Evolutionary conservation across 1,140 invertebrate genomes (phyloP).

Genomic region (Leucophenga varia): DNA sequence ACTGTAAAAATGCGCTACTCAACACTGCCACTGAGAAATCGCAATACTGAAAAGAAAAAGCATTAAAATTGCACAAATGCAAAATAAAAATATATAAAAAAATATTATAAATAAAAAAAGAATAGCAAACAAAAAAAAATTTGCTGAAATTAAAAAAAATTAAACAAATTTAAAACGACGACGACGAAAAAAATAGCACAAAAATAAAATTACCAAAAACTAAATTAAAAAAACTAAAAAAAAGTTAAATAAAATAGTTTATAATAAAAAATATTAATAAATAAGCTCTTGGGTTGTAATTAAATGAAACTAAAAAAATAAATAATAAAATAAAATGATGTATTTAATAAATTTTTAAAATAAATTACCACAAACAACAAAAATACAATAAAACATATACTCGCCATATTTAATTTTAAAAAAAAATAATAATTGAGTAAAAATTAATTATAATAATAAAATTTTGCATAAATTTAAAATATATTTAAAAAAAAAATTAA

Average conservation of each 20-base stretch:
- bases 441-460: background rate
- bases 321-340: constrained; percentile 1
- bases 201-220: constrained; percentile 7
- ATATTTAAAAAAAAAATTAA: constrained; percentile 4
- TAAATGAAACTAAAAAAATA: constrained; percentile 18
- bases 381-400: constrained; percentile 49
- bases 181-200: too few relatives aligned
- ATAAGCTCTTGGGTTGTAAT: constrained; percentile 46
- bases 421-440: background rate
- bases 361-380: constrained; percentile 31
- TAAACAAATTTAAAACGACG: constrained; percentile 23
- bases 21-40: background rate
- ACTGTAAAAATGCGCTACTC: constrained; percentile 18
- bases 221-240: background rate
- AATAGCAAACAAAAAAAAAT: constrained; percentile 11
- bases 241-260: background rate
- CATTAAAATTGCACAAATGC: constrained; percentile 10
- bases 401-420: constrained; percentile 50
- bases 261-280: constrained; percentile 6
- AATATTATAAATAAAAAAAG: constrained; percentile 15
- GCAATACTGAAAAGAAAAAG: constrained; percentile 15
- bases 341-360: constrained; percentile 9
- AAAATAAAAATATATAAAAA: constrained; percentile 20
- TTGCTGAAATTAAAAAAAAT: constrained; percentile 16
- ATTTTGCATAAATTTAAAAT: constrained; percentile 4